These are phyloP conservation scores for Oryctes rhinoceros DNA, from an alignment of 1,140 invertebrate genomes.

Conservation along the genomic window DNA sequence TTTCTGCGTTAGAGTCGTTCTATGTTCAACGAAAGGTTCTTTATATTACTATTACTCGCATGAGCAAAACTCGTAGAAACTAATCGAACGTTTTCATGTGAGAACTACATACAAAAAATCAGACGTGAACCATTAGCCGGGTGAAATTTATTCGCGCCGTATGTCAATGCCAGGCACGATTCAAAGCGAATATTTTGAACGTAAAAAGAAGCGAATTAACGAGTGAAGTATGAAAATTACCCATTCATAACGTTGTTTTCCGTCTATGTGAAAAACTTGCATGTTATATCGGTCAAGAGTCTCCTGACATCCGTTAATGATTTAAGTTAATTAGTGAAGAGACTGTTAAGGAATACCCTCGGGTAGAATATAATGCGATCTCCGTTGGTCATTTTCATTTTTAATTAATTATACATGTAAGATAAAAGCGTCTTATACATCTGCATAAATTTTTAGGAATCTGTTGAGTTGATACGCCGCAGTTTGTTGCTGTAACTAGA, in stretches of 20 bases:
- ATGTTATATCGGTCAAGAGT: background rate
- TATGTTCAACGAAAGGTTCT: too few species aligned
- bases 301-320: background rate
- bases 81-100: background rate
- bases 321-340: background rate
- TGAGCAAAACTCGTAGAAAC: too few species aligned
- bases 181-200: background rate
- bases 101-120: background rate
- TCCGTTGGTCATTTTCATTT: background rate
- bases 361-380: background rate
- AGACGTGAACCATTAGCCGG: background rate
- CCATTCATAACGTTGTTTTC: background rate
- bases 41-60: too few species aligned
- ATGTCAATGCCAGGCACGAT: background rate
- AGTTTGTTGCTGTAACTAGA: too few species aligned
- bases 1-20: too few species aligned
- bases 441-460: too few species aligned
- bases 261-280: background rate
- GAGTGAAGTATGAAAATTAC: background rate
- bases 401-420: background rate
- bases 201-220: background rate
- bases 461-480: too few species aligned
- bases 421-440: too few species aligned
- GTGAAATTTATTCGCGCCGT: background rate
- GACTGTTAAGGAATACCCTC: background rate